These are phyloP conservation scores for Gasteruption jaculator DNA, from an alignment of 2,888 invertebrate genomes.

Conservation along the genomic window DNA sequence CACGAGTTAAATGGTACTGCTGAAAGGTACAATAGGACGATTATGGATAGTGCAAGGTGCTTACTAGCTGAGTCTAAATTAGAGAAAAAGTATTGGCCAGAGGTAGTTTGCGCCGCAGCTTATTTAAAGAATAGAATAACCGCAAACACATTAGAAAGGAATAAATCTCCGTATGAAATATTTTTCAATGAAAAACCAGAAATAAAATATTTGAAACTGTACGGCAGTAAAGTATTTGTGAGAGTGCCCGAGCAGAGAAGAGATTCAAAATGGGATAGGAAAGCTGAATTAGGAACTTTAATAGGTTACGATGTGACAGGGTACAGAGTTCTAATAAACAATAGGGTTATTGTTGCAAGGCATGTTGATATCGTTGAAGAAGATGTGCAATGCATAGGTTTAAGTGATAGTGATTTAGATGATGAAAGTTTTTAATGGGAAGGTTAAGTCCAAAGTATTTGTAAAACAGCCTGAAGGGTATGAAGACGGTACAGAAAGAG, in stretches of 20 bases:
- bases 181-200: slow-evolving; percentile 14
- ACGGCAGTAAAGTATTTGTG: slow-evolving; percentile 15
- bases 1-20: slow-evolving; percentile 7
- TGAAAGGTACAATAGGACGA: slow-evolving; percentile 7
- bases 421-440: background rate
- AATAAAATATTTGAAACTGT: slow-evolving; percentile 12
- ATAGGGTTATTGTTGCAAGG: slow-evolving; percentile 11
- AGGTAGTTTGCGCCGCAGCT: slow-evolving; percentile 4
- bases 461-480: slow-evolving; percentile 1
- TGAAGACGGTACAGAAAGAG: background rate
- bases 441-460: background rate
- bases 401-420: background rate
- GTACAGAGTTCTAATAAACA: slow-evolving; percentile 9
- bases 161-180: slow-evolving; percentile 18
- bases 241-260: slow-evolving; percentile 13
- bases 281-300: slow-evolving; percentile 14
- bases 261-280: slow-evolving; percentile 16
- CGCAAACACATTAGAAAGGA: slow-evolving; percentile 2
- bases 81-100: slow-evolving; percentile 3
- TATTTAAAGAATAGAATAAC: slow-evolving; percentile 8
- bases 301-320: slow-evolving; percentile 10
- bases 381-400: slow-evolving; percentile 8
- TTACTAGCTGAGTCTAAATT: slow-evolving; percentile 5
- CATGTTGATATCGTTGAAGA: slow-evolving; percentile 14
- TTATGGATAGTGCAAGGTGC: slow-evolving; percentile 8